Evolutionary conservation across 2,113 vertebrate genomes (phyloP).

Genomic region (Petroica traversi): DNA sequence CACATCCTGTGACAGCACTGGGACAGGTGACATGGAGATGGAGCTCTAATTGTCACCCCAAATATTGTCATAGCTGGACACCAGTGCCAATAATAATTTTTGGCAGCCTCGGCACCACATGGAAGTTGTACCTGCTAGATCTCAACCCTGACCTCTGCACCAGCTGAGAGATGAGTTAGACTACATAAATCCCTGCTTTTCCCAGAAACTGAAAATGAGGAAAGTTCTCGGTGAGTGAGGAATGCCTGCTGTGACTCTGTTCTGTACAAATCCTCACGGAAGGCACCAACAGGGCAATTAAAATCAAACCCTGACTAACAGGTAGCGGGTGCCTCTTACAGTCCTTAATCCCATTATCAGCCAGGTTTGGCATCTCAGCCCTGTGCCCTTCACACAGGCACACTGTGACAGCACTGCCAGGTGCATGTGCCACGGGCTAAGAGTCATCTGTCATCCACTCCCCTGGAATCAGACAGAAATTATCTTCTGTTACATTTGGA

Average conservation of each 20-base stretch:
- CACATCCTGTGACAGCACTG: fast-evolving
- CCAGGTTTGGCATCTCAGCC: not conserved
- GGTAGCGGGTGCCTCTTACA: too few relatives aligned
- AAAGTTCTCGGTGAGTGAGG: not conserved
- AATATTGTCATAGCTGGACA: not conserved
- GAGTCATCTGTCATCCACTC: not conserved
- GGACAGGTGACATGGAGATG: not conserved
- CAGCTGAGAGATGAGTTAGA: not conserved
- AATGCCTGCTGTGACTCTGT: fast-evolving
- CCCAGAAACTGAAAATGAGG: not conserved
- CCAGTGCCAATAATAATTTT: not conserved
- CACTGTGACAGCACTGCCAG: not conserved
- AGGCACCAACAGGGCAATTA: not conserved
- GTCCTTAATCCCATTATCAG: not conserved
- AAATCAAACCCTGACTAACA: not conserved
- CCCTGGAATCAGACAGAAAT: not conserved
- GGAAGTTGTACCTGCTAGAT: not conserved
- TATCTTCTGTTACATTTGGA: not conserved
- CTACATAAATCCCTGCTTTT: not conserved
- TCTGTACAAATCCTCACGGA: not conserved
- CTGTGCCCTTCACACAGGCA: not conserved
- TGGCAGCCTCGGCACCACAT: not conserved
- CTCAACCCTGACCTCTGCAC: not conserved
- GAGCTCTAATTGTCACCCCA: not conserved
- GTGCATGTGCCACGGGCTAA: not conserved